These are phyloP conservation scores for Turnix velox DNA, from an alignment of 2,113 vertebrate species.

Conservation along the genomic window DNA sequence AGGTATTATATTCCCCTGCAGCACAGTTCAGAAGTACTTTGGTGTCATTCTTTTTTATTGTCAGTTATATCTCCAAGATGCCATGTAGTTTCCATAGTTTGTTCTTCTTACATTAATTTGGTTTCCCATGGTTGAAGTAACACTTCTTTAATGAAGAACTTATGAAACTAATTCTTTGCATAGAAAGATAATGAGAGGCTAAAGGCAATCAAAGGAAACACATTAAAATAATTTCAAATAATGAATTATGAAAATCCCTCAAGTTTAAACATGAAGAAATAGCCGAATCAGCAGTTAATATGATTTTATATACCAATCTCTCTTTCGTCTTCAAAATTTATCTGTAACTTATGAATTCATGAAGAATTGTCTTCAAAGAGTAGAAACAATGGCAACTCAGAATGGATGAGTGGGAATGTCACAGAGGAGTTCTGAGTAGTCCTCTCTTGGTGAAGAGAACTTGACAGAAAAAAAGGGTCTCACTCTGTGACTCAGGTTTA, in stretches of 20 bases:
- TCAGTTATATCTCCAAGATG: neutral
- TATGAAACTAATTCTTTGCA: neutral
- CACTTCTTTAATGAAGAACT: neutral
- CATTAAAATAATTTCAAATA: neutral
- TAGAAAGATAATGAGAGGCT: neutral
- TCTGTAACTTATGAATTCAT: neutral
- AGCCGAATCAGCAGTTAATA: neutral
- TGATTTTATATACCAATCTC: neutral
- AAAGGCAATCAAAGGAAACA: neutral
- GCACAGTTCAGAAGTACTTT: neutral
- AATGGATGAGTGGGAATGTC: neutral
- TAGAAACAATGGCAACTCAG: neutral
- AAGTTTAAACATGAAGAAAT: neutral
- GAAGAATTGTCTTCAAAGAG: neutral
- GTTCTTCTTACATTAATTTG: neutral
- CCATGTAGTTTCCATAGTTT: neutral
- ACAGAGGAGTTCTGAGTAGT: neutral
- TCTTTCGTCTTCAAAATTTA: neutral
- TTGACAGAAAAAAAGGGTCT: neutral
- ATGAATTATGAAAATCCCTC: neutral
- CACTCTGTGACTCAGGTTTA: neutral
- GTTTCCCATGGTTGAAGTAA: neutral
- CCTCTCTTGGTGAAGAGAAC: neutral
- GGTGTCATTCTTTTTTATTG: neutral
- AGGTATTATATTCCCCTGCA: neutral